Base-by-base conservation (phyloP, 1,140 invertebrate genomes). In the Metopolophium dirhodum region DNA sequence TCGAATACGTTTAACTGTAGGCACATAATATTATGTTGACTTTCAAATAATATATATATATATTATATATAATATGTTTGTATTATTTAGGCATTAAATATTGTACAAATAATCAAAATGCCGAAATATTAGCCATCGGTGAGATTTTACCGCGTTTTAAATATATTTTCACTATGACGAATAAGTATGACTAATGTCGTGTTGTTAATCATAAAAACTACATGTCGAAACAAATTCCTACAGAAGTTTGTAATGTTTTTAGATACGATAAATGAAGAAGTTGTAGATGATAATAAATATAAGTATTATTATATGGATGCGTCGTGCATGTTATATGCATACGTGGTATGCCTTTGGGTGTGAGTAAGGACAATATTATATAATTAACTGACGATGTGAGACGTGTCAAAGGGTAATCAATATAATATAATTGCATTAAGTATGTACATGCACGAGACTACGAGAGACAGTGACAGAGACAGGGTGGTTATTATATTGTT, bases 331-430 rank as follows among this genome's bases (percentile, higher is more conserved):
- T 30, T 68, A 9, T 68, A 68, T 68, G 30, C 61, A 11, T 11
- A 11, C 26, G 57, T 61, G 30, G 51, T 54, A 22, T 18, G n/a
- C 14, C n/a, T 77, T n/a, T 77, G 20, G 30, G 61, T 7, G 14
- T n/a, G 61, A n/a, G 61, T 14, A 77, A 77, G n/a, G 61, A 77
- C 23, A 77, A 20, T n/a, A 77, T 77, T 77, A n/a, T n/a, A n/a
- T 77, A 77, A 77, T 77, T 77, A 77, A 77, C 61, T 77, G 61
- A 77, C 61, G 30, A 18, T n/a, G 30, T 77, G 30, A 77, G 61
- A 77, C 61, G 61, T 77, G 61, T 77, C 61, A 77, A 77, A 77
- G 61, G n/a, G n/a, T 35, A n/a, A 77, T 77, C 61, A 77, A 77
- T 77, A n/a, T 77, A 77, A 77, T 77, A n/a, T 77, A 77, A 77